A percentile compares a stretch with the other conserved stretches of the same genome.
Evolutionary conservation across 2,113 vertebrate genomes (phyloP).

Genomic region (Apaloderma vittatum): DNA sequence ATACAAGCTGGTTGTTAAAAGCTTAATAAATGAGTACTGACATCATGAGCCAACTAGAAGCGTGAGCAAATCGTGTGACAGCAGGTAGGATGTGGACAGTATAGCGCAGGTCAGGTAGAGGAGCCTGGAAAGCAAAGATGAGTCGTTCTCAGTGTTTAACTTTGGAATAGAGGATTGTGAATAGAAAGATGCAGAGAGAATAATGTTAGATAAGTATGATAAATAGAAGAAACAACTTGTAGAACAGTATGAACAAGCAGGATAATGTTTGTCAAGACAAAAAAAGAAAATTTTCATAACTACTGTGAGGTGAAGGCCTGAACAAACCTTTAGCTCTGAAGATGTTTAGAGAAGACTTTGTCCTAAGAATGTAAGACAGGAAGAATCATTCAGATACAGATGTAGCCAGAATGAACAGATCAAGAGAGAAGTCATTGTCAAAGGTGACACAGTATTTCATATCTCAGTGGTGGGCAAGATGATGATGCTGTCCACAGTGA

Average conservation of each 20-base stretch:
- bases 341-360: not conserved
- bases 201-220: not conserved
- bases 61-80: not conserved
- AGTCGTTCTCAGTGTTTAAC: not conserved
- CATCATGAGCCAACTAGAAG: not conserved
- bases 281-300: not conserved
- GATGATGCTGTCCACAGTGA: slow-evolving; percentile 3
- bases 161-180: not conserved
- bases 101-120: not conserved
- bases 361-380: not conserved
- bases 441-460: not conserved
- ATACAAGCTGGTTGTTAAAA: not conserved
- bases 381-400: not conserved
- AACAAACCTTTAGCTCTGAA: not conserved
- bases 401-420: not conserved
- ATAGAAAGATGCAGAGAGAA: not conserved
- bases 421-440: not conserved
- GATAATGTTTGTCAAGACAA: not conserved
- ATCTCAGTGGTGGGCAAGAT: not conserved
- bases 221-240: not conserved
- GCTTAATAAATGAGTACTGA: not conserved
- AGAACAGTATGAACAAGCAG: not conserved
- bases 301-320: not conserved
- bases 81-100: not conserved
- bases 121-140: not conserved